Evolutionary conservation across 1,140 invertebrate genomes (phyloP).

Genomic region (Achroia grisella): DNA sequence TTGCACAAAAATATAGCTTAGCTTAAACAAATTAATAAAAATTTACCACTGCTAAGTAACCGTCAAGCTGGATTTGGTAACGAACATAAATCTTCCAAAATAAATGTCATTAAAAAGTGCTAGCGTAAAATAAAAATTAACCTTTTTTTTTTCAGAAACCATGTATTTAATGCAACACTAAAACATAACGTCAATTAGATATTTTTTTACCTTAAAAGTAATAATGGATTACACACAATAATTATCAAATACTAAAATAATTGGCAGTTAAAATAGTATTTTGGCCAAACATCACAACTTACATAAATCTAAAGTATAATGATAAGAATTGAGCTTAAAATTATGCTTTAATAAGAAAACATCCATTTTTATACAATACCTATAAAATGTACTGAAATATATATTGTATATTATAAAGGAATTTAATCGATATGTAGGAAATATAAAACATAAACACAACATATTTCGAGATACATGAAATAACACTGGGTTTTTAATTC

Average conservation of each 20-base stretch:
- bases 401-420: too few species aligned
- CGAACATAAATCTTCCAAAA: constrained; percentile 67
- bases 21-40: constrained; percentile 21
- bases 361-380: background rate
- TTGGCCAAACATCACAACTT: constrained; percentile 45
- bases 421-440: background rate
- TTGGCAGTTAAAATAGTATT: constrained; percentile 51
- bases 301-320: constrained; percentile 16
- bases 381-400: background rate
- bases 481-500: too few species aligned
- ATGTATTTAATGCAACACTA: constrained; percentile 66
- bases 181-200: constrained; percentile 57
- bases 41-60: constrained; percentile 4
- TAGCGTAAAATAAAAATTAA: constrained; percentile 45
- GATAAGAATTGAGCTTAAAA: too few species aligned
- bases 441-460: constrained; percentile 3
- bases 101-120: constrained; percentile 56
- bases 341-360: too few species aligned
- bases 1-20: constrained; percentile 54
- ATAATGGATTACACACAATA: constrained; percentile 36
- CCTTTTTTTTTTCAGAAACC: constrained; percentile 45
- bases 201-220: constrained; percentile 43
- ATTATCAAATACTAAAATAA: constrained; percentile 37
- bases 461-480: background rate
- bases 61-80: constrained; percentile 22